Base-by-base conservation (phyloP, 2,888 invertebrate species). In the Caenorhabditis sp. region DNA sequence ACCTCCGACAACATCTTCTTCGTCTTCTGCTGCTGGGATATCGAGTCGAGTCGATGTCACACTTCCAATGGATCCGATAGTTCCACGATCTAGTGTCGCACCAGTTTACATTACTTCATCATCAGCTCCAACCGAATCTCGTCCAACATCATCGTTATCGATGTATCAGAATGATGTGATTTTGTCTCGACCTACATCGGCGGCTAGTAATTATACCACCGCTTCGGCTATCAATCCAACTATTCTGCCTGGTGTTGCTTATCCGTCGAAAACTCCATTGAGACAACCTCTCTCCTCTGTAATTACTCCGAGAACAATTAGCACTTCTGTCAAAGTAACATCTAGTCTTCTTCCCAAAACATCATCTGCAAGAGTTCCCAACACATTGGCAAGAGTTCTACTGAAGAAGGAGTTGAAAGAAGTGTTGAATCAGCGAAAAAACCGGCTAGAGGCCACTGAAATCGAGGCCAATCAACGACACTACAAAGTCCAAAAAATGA, bases 391-490 rank as follows among this genome's bases (percentile, higher is more conserved):
- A 14, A 68, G 86, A 36, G 85, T 88, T 27, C 77, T 89, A 54
- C 84, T 90, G 62, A 89, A 89, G 74, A 89, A 90, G 72, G 90
- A 90, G 73, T 83, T 90, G 64, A 85, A 89, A 63, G 88, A 89
- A 67, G 89, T 88, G 26, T 88, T 90, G 10, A 86, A 84, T 36
- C 86, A 88, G 19, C 78, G 89, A 54, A 85, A 88, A 61, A 82
- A 88, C 49, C 83, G 88, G 49, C 84, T 89, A 51, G 90, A 90
- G 70, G 89, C 89, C 60, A 85, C 88, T 60, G 90, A 89, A 78
- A 90, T 88, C 65, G 88, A 88, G 60, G 88, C 88, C 6, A 86
- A 85, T 61, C 88, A 88, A 58, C 76, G 88, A 21, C 83, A 86
- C 69, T 88, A 88, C 69, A 78, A 79, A 19, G 85, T 88, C 31